Evolutionary conservation across 1,140 invertebrate genomes (phyloP).

Genomic region (Bombus cullumanus): DNA sequence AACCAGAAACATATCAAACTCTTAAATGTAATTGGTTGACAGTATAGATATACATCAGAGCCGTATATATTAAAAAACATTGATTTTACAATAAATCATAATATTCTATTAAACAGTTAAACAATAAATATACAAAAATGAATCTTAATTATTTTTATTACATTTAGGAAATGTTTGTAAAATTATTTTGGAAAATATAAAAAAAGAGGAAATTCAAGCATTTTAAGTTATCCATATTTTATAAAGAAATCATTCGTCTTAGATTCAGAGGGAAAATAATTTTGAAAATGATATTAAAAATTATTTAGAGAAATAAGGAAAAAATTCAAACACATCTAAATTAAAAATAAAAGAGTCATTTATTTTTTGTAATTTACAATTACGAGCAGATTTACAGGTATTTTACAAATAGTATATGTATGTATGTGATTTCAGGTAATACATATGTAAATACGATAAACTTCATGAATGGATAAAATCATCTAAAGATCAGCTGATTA

Average conservation of each 20-base stretch:
- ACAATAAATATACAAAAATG: background rate
- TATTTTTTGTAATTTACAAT: background rate
- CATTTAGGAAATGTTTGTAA: too few relatives aligned
- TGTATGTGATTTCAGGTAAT: too few relatives aligned
- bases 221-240: too few relatives aligned
- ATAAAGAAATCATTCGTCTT: too few relatives aligned
- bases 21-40: background rate
- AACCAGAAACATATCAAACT: constrained; percentile 32
- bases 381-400: background rate
- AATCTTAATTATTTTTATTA: too few relatives aligned
- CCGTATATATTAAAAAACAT: background rate
- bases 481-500: constrained; percentile 9
- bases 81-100: background rate
- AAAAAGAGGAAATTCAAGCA: too few relatives aligned
- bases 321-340: too few relatives aligned
- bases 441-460: background rate
- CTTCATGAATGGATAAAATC: background rate
- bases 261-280: too few relatives aligned
- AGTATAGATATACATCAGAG: background rate
- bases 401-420: background rate
- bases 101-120: background rate
- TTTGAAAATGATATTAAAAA: too few relatives aligned
- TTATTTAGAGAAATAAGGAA: too few relatives aligned
- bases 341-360: background rate
- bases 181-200: too few relatives aligned